These are phyloP conservation scores for Gallinago nigripennis DNA, from an alignment of 2,797 vertebrate genomes.

Conservation along the genomic window DNA sequence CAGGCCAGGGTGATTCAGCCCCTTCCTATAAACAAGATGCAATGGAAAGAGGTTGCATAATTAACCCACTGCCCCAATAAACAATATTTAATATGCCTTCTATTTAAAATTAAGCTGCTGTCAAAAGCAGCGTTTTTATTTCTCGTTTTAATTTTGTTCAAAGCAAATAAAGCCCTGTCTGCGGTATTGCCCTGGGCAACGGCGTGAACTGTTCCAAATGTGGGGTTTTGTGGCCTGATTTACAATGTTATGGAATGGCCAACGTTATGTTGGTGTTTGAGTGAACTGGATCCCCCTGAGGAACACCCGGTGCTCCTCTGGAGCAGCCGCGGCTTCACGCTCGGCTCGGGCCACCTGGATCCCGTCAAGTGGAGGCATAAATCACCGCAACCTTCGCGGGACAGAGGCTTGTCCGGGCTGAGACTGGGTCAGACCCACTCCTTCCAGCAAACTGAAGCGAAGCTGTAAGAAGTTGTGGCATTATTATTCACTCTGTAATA, in stretches of 20 bases:
- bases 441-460: neutral
- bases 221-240: neutral
- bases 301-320: neutral
- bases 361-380: neutral
- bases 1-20: neutral
- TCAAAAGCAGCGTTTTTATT: slow-evolving; percentile 18
- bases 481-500: neutral
- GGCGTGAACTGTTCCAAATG: neutral
- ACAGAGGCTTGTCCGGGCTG: slow-evolving; percentile 2
- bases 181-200: neutral
- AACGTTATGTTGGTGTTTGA: neutral
- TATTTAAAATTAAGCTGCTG: slow-evolving; percentile 35
- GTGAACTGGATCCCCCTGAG: neutral
- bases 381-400: neutral
- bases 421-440: neutral
- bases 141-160: slow-evolving; percentile 23
- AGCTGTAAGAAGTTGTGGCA: neutral
- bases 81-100: neutral
- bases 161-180: slow-evolving; percentile 27
- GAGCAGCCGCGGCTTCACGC: fast-evolving
- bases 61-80: slow-evolving; percentile 16
- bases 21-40: neutral
- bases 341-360: slow-evolving; percentile 16
- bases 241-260: neutral
- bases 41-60: slow-evolving; percentile 33